A percentile compares a stretch with the other conserved stretches of the same genome.
phyloP scores from a whole-genome alignment of 1,140 invertebrate species.

The Physella acuta region DNA sequence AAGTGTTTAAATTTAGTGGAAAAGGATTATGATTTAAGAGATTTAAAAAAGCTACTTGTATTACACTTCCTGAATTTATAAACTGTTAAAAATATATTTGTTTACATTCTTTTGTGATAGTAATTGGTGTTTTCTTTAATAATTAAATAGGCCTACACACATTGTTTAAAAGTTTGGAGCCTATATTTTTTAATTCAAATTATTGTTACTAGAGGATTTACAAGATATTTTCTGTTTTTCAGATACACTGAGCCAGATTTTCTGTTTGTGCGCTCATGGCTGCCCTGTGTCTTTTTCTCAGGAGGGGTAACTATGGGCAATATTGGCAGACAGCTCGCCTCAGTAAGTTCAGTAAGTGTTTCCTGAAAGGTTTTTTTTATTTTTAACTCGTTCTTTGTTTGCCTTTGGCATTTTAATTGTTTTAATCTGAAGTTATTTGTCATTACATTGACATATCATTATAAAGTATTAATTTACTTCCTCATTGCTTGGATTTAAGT shows the following conservation, averaged over 20 bases:
- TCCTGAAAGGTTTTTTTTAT: background rate
- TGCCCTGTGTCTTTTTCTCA: constrained; percentile 63
- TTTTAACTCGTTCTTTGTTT: background rate
- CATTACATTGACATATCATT: background rate
- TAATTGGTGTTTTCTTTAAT: no score
- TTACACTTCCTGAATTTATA: no score
- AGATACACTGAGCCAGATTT: constrained; percentile 62
- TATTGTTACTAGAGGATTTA: no score
- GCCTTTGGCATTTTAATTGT: background rate
- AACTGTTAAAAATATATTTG: no score
- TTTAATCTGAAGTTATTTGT: background rate
- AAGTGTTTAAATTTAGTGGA: background rate
- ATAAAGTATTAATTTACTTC: background rate
- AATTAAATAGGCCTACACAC: no score
- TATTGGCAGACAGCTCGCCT: constrained; percentile 61
- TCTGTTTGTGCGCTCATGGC: constrained; percentile 60
- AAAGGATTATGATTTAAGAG: no score
- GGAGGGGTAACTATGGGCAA: constrained; percentile 63
- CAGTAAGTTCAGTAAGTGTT: constrained; percentile 41
- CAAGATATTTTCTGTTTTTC: constrained; percentile 29
- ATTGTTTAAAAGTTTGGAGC: no score
- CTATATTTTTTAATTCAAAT: no score
- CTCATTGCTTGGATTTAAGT: background rate
- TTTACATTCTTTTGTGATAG: no score
- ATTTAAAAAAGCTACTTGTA: no score